Percentiles rank a stretch among this genome's conserved stretches.
Evolutionary conservation across 2,888 invertebrate species (phyloP).

Genomic region (Silvanus unidentatus): DNA sequence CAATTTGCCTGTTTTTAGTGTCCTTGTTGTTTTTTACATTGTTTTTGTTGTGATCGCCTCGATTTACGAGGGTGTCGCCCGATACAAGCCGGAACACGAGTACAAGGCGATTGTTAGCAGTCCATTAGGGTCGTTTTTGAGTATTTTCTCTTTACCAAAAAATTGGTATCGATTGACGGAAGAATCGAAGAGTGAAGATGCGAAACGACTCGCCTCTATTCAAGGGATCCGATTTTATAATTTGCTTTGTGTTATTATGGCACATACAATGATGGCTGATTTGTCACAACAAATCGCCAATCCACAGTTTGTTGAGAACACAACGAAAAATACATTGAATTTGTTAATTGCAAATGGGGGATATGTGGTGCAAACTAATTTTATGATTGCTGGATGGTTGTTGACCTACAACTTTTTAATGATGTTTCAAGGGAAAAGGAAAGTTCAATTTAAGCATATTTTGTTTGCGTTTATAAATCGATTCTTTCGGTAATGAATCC

Average conservation of each 20-base stretch:
- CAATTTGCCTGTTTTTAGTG: neutral
- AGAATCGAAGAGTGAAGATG: slow-evolving; percentile 18
- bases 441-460: slow-evolving; percentile 23
- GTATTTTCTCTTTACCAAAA: slow-evolving; percentile 25
- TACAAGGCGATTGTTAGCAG: slow-evolving; percentile 6
- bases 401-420: slow-evolving; percentile 27
- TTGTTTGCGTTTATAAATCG: slow-evolving; percentile 30
- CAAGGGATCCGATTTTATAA: slow-evolving; percentile 33
- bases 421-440: slow-evolving; percentile 21
- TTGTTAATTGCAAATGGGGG: slow-evolving; percentile 31
- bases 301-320: slow-evolving; percentile 28
- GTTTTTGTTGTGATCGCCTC: slow-evolving; percentile 13
- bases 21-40: slow-evolving; percentile 9
- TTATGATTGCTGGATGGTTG: slow-evolving; percentile 31
- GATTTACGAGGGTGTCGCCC: slow-evolving; percentile 10
- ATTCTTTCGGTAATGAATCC: slow-evolving; percentile 29
- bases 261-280: slow-evolving; percentile 29
- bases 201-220: slow-evolving; percentile 24
- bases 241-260: slow-evolving; percentile 30
- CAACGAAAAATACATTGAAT: slow-evolving; percentile 20
- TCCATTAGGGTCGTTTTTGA: slow-evolving; percentile 18
- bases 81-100: slow-evolving; percentile 4
- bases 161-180: slow-evolving; percentile 25
- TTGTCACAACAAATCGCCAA: slow-evolving; percentile 29
- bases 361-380: slow-evolving; percentile 30